Evolutionary conservation across 2,113 vertebrate species (phyloP).

Genomic region (Australoheros scitulus): DNA sequence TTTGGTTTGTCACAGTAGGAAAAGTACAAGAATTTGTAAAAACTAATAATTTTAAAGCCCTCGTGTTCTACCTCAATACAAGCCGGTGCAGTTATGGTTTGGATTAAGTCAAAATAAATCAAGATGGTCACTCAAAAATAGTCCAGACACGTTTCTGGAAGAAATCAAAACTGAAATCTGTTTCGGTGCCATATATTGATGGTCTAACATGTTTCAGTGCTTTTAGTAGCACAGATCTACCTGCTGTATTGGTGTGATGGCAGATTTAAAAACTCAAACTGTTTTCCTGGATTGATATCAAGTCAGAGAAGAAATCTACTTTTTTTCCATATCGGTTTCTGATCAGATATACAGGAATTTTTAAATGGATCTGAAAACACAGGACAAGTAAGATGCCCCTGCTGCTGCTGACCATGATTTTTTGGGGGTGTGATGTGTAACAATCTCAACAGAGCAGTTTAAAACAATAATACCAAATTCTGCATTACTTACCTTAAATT

Average conservation of each 20-base stretch:
- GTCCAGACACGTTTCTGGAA: not conserved
- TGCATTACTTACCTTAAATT: slow-evolving; percentile 48
- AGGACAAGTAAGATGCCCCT: not conserved
- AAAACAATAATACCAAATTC: not conserved
- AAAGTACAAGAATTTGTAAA: not conserved
- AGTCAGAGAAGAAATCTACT: not conserved
- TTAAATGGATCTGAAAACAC: not conserved
- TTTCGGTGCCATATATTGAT: not conserved
- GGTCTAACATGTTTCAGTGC: not conserved
- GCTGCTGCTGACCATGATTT: not conserved
- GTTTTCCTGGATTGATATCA: not conserved
- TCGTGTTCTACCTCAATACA: not conserved
- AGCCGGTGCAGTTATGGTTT: not conserved
- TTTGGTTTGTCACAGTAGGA: not conserved
- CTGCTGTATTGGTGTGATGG: not conserved
- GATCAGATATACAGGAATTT: not conserved
- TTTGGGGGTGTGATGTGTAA: not conserved
- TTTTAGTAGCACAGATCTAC: not conserved
- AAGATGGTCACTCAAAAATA: not conserved
- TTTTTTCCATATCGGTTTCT: not conserved
- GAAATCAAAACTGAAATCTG: not conserved
- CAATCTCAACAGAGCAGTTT: not conserved
- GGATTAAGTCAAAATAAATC: not conserved
- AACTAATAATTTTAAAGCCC: not conserved
- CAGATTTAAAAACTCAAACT: not conserved